These are phyloP conservation scores for Drosophila borborema DNA, from an alignment of 2,888 invertebrate genomes.

Conservation along the genomic window DNA sequence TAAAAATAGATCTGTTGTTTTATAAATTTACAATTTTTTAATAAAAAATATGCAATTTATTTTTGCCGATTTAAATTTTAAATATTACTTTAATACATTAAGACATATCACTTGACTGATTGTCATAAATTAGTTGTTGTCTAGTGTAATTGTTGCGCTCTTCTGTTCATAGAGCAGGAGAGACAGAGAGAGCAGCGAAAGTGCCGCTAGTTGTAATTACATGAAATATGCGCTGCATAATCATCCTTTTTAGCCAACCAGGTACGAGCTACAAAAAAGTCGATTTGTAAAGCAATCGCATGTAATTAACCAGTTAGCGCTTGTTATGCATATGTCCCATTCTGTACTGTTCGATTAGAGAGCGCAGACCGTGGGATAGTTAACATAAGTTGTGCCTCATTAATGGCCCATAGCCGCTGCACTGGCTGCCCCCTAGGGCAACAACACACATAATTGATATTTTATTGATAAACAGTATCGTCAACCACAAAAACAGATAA, in stretches of 20 bases:
- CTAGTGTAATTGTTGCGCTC: constrained; percentile 23
- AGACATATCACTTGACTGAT: not conserved
- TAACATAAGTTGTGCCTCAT: constrained; percentile 1
- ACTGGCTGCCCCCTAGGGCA: constrained; percentile 18
- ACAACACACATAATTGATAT: constrained; percentile 65
- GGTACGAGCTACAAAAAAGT: constrained; percentile 4
- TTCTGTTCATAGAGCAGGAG: constrained; percentile 10
- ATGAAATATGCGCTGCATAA: constrained; percentile 64
- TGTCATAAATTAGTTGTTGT: not conserved
- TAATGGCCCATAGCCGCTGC: not conserved
- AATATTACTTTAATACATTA: not conserved
- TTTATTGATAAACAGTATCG: constrained; percentile 73
- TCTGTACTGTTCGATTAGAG: constrained; percentile 44
- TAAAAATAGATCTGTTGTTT: not conserved
- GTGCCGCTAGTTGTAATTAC: constrained; percentile 66
- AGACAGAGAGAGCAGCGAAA: constrained; percentile 33
- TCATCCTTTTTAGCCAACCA: constrained; percentile 61
- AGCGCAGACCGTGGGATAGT: constrained; percentile 59
- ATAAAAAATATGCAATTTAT: no score
- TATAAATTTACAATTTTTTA: not conserved
- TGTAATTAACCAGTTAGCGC: constrained; percentile 76
- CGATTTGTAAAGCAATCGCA: constrained; percentile 66
- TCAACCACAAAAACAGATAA: constrained; percentile 60
- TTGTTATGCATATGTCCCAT: constrained; percentile 70
- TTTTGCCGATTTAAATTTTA: fast-evolving